These are phyloP conservation scores for Misgurnus anguillicaudatus DNA, from an alignment of 2,113 vertebrate species.

Conservation along the genomic window DNA sequence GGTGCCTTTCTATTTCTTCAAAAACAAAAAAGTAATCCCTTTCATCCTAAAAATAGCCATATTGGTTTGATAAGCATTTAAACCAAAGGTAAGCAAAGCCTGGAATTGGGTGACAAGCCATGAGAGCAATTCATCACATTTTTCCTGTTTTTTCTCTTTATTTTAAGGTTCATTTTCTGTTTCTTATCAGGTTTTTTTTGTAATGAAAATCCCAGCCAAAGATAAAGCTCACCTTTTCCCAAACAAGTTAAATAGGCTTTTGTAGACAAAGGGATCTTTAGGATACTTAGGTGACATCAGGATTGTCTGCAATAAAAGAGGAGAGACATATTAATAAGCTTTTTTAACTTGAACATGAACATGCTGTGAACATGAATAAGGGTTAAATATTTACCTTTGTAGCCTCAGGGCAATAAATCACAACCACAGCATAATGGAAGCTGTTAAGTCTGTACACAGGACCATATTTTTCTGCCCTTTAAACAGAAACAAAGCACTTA, in stretches of 20 bases:
- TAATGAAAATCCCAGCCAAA: neutral
- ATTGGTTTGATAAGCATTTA: neutral
- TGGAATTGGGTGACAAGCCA: too few species aligned
- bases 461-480: conserved; percentile 48
- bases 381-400: conserved; percentile 67
- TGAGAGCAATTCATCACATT: too few species aligned
- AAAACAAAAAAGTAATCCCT: neutral
- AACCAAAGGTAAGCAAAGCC: too few species aligned
- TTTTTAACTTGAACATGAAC: neutral
- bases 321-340: neutral
- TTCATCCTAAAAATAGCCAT: neutral
- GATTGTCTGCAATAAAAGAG: conserved; percentile 61
- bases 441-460: conserved; percentile 62
- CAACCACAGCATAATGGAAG: conserved; percentile 53
- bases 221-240: conserved; percentile 63
- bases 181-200: too few species aligned
- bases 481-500: neutral
- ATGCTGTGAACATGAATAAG: neutral
- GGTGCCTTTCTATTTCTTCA: too few species aligned
- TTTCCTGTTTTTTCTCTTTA: too few species aligned
- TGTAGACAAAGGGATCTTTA: conserved; percentile 65
- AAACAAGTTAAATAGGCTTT: conserved; percentile 66
- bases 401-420: conserved; percentile 64
- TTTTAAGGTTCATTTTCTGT: too few species aligned
- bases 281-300: conserved; percentile 75